Base-by-base conservation (phyloP, 1,140 invertebrate genomes). In the Nephotettix cincticeps region DNA sequence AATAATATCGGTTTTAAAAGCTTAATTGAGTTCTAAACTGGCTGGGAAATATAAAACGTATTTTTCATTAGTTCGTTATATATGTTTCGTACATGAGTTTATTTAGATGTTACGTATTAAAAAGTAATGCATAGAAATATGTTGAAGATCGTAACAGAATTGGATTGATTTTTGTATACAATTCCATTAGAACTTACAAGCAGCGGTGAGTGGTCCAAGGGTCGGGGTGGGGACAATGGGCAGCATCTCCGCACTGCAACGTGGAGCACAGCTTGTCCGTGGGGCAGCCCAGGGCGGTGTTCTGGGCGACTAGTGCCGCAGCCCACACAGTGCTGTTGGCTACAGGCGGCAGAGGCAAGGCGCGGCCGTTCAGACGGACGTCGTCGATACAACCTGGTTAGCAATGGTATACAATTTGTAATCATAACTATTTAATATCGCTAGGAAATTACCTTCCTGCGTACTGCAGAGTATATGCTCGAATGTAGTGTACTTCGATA, bases 281-380 rank as follows among this genome's bases (percentile, higher is more conserved):
- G 1, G 92, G 89, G 80, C 97, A 99, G 76, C 93, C 91, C 61
- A 90, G 89, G 75, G 93, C 92, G 14, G 98, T 82, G 80, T 97
- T 96, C 64, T 92, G 85, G 3, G 90, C 92, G 89, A 95, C 93
- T 27, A 94, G 94, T 0, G 95, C 93, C 78, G 95, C 92, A 45
- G 94, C 94, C 91, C 95, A 96, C 80, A 97, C 94, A 0, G 93
- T 94, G n/a, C 93, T 92, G 78, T 96, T 96, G 87, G 95, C 93
- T 68, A 95, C 95, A 1, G 93, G 93, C 19, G 93, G 93, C 32
- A 95, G 78, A 0, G 96, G 96, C 56, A 99, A 83, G 80, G 95
- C 94, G 76, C 94, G 93, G 21, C 93, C 93, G 82, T 98, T 94
- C 58, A 97, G 83, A 73, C 96, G 87, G 43, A 94, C 89, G 75